Evolutionary conservation across 2,113 vertebrate species (phyloP).

Genomic region (Oreotragus oreotragus): DNA sequence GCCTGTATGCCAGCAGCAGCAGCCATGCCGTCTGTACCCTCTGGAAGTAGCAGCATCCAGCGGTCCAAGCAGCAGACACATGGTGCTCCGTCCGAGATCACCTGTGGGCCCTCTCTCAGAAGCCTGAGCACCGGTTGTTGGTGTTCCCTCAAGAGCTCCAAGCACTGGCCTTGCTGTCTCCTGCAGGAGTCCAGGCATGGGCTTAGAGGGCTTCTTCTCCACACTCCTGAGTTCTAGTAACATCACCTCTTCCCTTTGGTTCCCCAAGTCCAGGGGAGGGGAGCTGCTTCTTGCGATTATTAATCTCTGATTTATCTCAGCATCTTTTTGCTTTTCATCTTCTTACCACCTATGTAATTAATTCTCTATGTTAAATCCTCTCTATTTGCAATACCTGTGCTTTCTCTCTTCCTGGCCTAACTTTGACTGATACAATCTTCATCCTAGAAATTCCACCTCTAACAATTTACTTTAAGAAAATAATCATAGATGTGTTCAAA

Average conservation of each 20-base stretch:
- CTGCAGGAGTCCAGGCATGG: background rate
- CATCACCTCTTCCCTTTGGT: background rate
- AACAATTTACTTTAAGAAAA: background rate
- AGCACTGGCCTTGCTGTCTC: background rate
- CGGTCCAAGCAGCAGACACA: background rate
- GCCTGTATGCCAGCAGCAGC: background rate
- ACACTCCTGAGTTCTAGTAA: background rate
- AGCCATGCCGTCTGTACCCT: accelerated
- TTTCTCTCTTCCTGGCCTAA: background rate
- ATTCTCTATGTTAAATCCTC: background rate
- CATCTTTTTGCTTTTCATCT: background rate
- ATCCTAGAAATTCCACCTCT: background rate
- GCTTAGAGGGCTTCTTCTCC: too few species aligned
- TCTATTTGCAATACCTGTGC: background rate
- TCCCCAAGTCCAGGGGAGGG: background rate
- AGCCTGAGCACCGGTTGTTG: background rate
- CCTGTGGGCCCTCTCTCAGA: background rate
- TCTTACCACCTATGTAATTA: background rate
- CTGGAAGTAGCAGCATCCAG: too few species aligned
- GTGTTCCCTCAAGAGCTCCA: background rate
- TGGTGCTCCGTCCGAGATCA: too few species aligned
- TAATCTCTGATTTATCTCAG: background rate
- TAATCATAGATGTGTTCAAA: background rate
- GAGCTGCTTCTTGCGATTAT: background rate
- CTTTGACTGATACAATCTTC: background rate